phyloP scores from a whole-genome alignment of 2,888 invertebrate species.

The Nomada lathburiana region DNA sequence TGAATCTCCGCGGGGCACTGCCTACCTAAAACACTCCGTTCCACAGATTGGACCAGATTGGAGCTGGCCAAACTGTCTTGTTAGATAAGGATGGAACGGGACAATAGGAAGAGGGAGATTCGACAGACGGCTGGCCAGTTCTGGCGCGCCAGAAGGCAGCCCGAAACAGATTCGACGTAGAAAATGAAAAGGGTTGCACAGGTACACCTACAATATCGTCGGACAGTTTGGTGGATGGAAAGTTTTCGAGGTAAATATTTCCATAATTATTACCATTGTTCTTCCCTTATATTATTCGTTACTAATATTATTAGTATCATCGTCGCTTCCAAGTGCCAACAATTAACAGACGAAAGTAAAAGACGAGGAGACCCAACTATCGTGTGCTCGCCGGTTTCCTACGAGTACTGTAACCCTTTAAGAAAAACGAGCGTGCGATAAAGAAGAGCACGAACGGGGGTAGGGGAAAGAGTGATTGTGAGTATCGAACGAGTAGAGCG shows the following conservation, averaged over 20 bases:
- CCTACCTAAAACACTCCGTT: conserved; percentile 44
- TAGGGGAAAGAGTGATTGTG: background rate
- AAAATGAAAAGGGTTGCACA: background rate
- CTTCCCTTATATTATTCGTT: too few relatives aligned
- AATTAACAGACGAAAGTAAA: too few relatives aligned
- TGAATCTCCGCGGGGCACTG: conserved; percentile 54
- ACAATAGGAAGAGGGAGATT: background rate
- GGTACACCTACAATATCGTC: background rate
- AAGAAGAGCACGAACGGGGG: background rate
- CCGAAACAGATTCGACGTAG: background rate
- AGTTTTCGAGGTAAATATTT: background rate
- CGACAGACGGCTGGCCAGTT: conserved; percentile 2
- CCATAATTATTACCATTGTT: too few relatives aligned
- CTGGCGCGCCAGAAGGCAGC: conserved; percentile 26
- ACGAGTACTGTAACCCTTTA: too few relatives aligned
- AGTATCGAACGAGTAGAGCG: conserved; percentile 5
- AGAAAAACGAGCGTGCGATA: background rate
- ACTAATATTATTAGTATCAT: too few relatives aligned
- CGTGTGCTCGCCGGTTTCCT: too few relatives aligned
- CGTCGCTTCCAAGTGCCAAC: too few relatives aligned
- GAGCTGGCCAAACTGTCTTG: conserved; percentile 33
- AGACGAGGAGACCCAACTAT: too few relatives aligned
- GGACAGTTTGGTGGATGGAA: background rate
- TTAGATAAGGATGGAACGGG: conserved; percentile 37
- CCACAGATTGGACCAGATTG: conserved; percentile 64